These are phyloP conservation scores for Leptosomus discolor DNA, from an alignment of 2,113 vertebrate genomes.

Conservation along the genomic window DNA sequence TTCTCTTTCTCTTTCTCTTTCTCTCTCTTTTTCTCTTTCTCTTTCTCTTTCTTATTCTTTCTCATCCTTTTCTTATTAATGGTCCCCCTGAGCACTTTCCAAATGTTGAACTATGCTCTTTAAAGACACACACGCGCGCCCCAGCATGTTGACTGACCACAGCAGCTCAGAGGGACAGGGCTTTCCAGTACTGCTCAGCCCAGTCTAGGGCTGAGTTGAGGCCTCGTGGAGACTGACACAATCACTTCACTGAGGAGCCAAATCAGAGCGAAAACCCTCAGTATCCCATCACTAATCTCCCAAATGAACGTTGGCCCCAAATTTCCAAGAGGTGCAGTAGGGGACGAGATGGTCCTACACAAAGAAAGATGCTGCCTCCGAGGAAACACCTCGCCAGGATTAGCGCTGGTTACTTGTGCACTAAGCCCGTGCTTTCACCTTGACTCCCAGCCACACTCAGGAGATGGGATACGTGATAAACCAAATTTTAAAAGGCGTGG, in stretches of 20 bases:
- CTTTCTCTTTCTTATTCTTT: neutral
- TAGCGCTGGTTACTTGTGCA: neutral
- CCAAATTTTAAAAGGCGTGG: neutral
- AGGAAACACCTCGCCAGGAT: neutral
- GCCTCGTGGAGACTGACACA: too few relatives aligned
- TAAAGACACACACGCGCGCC: rapidly evolving
- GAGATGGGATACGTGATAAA: neutral
- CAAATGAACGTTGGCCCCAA: neutral
- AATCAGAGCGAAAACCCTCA: neutral
- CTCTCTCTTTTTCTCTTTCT: too few relatives aligned
- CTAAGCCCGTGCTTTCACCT: neutral
- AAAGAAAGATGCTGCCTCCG: neutral
- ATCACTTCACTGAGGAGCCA: neutral
- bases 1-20: too few relatives aligned
- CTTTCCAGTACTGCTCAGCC: neutral
- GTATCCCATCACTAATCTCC: neutral
- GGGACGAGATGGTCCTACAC: neutral
- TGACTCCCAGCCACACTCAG: neutral
- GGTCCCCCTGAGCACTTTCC: neutral
- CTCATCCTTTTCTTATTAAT: neutral
- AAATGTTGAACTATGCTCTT: neutral
- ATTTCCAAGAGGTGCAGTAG: neutral
- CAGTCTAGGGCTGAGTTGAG: neutral
- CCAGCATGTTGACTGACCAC: neutral
- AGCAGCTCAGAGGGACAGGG: neutral